Evolutionary conservation across 2,113 vertebrate genomes (phyloP).

Genomic region (Apodemus sylvaticus): DNA sequence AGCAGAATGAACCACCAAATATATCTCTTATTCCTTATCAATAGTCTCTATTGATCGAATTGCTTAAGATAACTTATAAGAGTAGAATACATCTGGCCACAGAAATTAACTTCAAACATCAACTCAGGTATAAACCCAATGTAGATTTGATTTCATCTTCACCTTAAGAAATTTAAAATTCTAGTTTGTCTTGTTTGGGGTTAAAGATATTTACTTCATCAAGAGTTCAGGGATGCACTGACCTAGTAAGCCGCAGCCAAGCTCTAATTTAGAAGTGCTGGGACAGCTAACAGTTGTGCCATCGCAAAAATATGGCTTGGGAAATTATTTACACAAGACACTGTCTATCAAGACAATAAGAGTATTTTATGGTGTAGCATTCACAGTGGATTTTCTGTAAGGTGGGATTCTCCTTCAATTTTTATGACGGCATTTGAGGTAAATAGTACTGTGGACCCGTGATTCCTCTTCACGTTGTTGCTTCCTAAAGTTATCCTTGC

Average conservation of each 20-base stretch:
- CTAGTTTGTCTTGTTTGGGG: constrained; percentile 61
- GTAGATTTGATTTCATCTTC: constrained; percentile 79
- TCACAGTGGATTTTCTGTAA: not conserved
- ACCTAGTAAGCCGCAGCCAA: constrained; percentile 37
- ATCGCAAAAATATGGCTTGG: constrained; percentile 65
- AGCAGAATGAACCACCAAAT: constrained; percentile 72
- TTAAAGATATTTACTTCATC: constrained; percentile 74
- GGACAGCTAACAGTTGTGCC: constrained; percentile 56
- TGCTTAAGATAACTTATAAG: constrained; percentile 86
- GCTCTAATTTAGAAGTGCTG: constrained; percentile 70
- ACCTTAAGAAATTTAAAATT: constrained; percentile 57
- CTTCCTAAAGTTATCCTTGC: not conserved
- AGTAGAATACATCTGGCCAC: constrained; percentile 76
- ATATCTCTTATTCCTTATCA: constrained; percentile 39
- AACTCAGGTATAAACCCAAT: constrained; percentile 73
- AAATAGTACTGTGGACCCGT: not conserved
- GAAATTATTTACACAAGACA: constrained; percentile 63
- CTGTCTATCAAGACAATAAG: constrained; percentile 54
- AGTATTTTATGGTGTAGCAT: constrained; percentile 32
- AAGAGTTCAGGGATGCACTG: constrained; percentile 63
- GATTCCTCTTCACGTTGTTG: not conserved
- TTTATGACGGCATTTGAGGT: not conserved
- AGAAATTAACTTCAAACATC: constrained; percentile 63
- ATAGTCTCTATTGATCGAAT: constrained; percentile 69
- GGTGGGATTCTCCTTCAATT: not conserved